Conservation (phyloP, 2,113 vertebrate genomes). For the Picathartes gymnocephalus region DNA sequence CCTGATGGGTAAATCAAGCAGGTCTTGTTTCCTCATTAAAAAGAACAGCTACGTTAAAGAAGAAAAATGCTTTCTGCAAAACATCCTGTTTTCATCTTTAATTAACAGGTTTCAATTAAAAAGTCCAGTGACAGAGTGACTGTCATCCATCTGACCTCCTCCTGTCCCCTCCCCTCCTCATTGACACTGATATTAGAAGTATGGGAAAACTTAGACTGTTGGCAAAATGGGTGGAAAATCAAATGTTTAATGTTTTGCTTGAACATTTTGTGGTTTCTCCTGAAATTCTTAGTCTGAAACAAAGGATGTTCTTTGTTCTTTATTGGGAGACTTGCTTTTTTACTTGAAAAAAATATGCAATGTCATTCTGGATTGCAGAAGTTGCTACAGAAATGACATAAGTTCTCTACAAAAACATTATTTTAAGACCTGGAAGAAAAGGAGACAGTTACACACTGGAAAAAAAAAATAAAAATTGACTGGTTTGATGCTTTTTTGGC, state of each 20-base stretch:
- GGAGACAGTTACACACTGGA: background rate
- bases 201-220: constrained; percentile 29
- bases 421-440: background rate
- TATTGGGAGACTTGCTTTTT: background rate
- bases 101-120: background rate
- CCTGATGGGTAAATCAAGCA: background rate
- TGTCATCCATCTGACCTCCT: background rate
- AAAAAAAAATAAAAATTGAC: background rate
- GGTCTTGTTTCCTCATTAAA: background rate
- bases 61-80: background rate
- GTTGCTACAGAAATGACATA: background rate
- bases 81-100: background rate
- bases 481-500: background rate
- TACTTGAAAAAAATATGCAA: background rate
- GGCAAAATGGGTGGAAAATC: constrained; percentile 62
- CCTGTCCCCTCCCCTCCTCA: background rate
- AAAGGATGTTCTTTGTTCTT: constrained; percentile 55
- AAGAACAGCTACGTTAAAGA: background rate
- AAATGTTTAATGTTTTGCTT: constrained; percentile 61
- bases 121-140: background rate
- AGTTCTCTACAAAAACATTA: background rate
- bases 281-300: constrained; percentile 62
- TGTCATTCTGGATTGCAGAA: constrained; percentile 13
- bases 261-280: constrained; percentile 64
- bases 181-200: constrained; percentile 28